phyloP scores from a whole-genome alignment of 2,888 invertebrate genomes.

The Plagiodera versicolora region DNA sequence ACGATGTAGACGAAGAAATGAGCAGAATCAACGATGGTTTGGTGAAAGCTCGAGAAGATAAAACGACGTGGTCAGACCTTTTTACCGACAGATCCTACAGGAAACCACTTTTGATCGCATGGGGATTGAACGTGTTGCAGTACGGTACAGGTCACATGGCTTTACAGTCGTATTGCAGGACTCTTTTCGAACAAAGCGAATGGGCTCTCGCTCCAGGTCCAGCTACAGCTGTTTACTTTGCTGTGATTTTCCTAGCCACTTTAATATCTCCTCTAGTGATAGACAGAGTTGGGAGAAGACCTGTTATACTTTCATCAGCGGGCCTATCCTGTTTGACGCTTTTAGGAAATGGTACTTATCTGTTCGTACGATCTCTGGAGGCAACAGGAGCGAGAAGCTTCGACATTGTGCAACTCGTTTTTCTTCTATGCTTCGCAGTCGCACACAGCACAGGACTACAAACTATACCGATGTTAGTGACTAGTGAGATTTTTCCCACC shows the following conservation, averaged over 20 bases:
- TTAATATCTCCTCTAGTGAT: slow-evolving; percentile 61
- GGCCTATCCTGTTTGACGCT: neutral
- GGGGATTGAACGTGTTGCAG: slow-evolving; percentile 59
- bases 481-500: slow-evolving; percentile 12
- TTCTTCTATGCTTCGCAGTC: neutral
- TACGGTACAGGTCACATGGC: slow-evolving; percentile 63
- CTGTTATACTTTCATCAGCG: slow-evolving; percentile 42
- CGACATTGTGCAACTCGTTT: slow-evolving; percentile 1
- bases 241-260: slow-evolving; percentile 62
- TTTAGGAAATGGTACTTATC: neutral
- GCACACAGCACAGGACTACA: slow-evolving; percentile 7
- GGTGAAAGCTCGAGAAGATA: slow-evolving; percentile 28
- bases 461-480: neutral
- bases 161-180: slow-evolving; percentile 63
- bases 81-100: slow-evolving; percentile 60
- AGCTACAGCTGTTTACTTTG: slow-evolving; percentile 45
- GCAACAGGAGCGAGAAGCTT: neutral
- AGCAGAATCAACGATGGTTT: slow-evolving; percentile 38
- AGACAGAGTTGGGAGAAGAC: slow-evolving; percentile 59
- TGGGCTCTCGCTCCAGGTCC: slow-evolving; percentile 51
- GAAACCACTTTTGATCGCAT: slow-evolving; percentile 64
- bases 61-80: slow-evolving; percentile 59
- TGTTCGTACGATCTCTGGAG: neutral
- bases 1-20: slow-evolving; percentile 55
- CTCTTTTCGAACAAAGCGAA: slow-evolving; percentile 51